Conservation (phyloP, 2,888 invertebrate genomes). For the Diaprepes abbreviatus region DNA sequence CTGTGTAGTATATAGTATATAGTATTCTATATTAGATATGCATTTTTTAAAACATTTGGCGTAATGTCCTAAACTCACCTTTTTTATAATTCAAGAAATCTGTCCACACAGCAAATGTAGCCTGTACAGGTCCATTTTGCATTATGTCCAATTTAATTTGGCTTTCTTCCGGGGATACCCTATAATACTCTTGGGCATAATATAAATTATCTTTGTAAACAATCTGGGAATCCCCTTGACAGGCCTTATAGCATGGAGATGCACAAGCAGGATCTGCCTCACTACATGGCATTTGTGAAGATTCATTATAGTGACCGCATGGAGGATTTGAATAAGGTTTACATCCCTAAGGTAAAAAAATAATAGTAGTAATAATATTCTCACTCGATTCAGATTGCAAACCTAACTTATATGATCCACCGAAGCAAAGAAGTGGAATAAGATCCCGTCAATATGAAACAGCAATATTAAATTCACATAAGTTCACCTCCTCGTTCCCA, state of each 20-base stretch:
- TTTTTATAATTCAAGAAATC: slow-evolving; percentile 86
- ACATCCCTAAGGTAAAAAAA: slow-evolving; percentile 43
- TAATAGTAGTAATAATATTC: no score
- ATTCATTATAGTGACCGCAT: slow-evolving; percentile 41
- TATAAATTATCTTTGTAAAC: slow-evolving; percentile 1
- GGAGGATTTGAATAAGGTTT: slow-evolving; percentile 46
- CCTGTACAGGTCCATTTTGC: slow-evolving; percentile 87
- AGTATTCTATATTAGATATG: no score
- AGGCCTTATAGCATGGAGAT: slow-evolving; percentile 1
- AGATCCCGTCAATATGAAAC: no score
- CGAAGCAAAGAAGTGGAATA: no score
- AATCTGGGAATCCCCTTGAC: background rate
- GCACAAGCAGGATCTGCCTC: background rate
- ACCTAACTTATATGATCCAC: no score
- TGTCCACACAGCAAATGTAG: slow-evolving; percentile 83
- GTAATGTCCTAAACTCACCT: no score
- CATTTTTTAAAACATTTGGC: no score
- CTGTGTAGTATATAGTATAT: no score
- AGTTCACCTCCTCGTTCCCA: no score
- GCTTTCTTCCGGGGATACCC: slow-evolving; percentile 62
- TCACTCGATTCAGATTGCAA: no score
- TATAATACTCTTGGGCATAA: slow-evolving; percentile 22
- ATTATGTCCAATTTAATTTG: slow-evolving; percentile 84
- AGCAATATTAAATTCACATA: no score
- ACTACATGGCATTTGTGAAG: background rate